Evolutionary conservation across 1,140 invertebrate genomes (phyloP).

Genomic region (Maconellicoccus hirsutus): DNA sequence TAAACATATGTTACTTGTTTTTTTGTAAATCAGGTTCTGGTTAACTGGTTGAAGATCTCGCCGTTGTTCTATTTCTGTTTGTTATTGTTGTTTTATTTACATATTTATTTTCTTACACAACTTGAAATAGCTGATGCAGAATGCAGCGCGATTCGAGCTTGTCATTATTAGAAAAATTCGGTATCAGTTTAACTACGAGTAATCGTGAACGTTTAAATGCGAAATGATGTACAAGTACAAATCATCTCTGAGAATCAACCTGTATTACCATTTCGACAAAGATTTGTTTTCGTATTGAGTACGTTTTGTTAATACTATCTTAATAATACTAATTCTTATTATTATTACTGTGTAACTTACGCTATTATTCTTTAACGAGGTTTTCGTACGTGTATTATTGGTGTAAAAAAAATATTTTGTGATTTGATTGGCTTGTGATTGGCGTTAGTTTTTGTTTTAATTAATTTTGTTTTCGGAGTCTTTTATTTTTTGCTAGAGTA

Average conservation of each 20-base stretch:
- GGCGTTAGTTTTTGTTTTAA: not conserved
- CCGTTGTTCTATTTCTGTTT: slow-evolving; percentile 3
- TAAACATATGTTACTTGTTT: too few relatives aligned
- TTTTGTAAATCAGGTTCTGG: not conserved
- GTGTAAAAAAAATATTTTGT: not conserved
- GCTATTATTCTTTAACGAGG: not conserved
- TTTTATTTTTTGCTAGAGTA: not conserved
- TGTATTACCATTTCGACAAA: too few relatives aligned
- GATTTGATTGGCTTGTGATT: slow-evolving; percentile 4
- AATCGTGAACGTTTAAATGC: too few relatives aligned
- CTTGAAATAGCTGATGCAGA: too few relatives aligned
- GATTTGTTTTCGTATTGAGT: too few relatives aligned
- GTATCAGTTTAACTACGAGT: too few relatives aligned
- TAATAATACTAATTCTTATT: too few relatives aligned
- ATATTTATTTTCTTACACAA: not conserved
- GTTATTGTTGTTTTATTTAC: not conserved
- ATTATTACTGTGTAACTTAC: not conserved
- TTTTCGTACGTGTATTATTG: not conserved
- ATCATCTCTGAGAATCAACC: too few relatives aligned
- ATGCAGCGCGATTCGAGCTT: too few relatives aligned
- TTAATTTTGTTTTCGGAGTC: not conserved
- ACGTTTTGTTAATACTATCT: too few relatives aligned
- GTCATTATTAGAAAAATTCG: too few relatives aligned
- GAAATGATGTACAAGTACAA: too few relatives aligned
- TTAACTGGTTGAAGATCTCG: not conserved